These are phyloP conservation scores for Botia almorhae DNA, from an alignment of 2,797 vertebrate species.

Conservation along the genomic window DNA sequence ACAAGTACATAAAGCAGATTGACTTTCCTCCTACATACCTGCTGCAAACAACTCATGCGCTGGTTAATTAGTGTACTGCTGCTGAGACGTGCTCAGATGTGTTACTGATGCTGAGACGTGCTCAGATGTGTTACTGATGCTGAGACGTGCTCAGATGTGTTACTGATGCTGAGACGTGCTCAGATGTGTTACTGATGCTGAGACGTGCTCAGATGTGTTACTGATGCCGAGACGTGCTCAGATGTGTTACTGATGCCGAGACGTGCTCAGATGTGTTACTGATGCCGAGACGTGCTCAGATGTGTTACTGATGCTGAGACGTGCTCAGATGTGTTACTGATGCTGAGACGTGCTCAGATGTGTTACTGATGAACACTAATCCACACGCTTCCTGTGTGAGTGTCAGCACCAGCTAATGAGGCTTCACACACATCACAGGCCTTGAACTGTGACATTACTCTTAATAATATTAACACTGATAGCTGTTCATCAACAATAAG, in stretches of 20 bases:
- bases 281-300: not conserved
- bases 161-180: constrained; percentile 13
- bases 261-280: not conserved
- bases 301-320: constrained; percentile 18
- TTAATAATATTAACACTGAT: constrained; percentile 7
- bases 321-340: constrained; percentile 6
- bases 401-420: constrained; percentile 13
- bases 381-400: constrained; percentile 18
- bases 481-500: constrained; percentile 1
- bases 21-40: not conserved
- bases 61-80: constrained; percentile 22
- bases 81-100: too few relatives aligned
- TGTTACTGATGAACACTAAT: constrained; percentile 29
- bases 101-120: constrained; percentile 18
- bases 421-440: not conserved
- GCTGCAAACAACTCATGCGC: not conserved
- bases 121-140: constrained; percentile 18
- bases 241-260: constrained; percentile 15
- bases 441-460: not conserved
- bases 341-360: too few relatives aligned
- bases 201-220: not conserved
- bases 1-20: not conserved
- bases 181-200: constrained; percentile 18
- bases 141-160: not conserved
- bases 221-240: constrained; percentile 1